Conservation (phyloP, 2,888 invertebrate species). For the Macaria notata region DNA sequence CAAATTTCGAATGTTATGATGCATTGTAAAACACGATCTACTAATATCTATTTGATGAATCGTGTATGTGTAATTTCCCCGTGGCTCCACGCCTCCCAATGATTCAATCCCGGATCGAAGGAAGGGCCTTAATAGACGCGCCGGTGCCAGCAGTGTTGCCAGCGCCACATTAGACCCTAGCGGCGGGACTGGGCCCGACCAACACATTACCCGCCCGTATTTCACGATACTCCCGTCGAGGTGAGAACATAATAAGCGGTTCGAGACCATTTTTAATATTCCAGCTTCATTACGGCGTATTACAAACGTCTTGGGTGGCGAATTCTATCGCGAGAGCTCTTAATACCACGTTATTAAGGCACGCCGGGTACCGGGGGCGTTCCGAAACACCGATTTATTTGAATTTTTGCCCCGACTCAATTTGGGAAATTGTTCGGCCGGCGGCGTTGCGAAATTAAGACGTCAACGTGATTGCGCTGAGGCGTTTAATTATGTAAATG, state of each 20-base stretch:
- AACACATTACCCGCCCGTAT: slow-evolving; percentile 76
- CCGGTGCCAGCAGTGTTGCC: slow-evolving; percentile 32
- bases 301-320: slow-evolving; percentile 82
- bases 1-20: too few relatives aligned
- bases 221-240: slow-evolving; percentile 75
- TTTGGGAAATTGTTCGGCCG: slow-evolving; percentile 80
- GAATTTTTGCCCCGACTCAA: slow-evolving; percentile 81
- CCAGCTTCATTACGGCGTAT: slow-evolving; percentile 80
- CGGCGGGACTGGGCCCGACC: slow-evolving; percentile 38
- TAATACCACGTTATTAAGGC: slow-evolving; percentile 77
- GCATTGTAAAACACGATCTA: not conserved
- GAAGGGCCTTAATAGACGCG: slow-evolving; percentile 32
- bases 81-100: slow-evolving; percentile 18
- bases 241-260: slow-evolving; percentile 82
- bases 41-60: slow-evolving; percentile 4
- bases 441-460: slow-evolving; percentile 80
- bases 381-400: slow-evolving; percentile 75
- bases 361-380: slow-evolving; percentile 62
- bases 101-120: slow-evolving; percentile 28
- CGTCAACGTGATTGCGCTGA: slow-evolving; percentile 77
- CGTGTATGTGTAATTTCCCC: slow-evolving; percentile 6
- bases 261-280: slow-evolving; percentile 80
- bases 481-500: slow-evolving; percentile 82
- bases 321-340: slow-evolving; percentile 80
- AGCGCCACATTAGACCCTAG: slow-evolving; percentile 66